Conservation (phyloP, 53 echinoderm and acorn worm genomes). For the Stichopus horrens region DNA sequence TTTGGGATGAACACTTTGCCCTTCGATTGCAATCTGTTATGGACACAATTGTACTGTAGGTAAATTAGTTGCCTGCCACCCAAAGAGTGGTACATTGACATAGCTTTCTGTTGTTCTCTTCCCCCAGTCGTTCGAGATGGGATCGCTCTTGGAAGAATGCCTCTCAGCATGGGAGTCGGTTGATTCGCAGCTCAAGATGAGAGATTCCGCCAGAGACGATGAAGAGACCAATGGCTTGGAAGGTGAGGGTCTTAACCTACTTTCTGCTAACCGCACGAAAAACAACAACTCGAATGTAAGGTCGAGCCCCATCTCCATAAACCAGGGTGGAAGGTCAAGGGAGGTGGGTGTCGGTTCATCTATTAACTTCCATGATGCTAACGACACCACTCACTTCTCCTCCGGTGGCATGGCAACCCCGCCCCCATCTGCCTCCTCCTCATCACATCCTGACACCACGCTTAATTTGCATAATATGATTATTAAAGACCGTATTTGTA, state of each 20-base stretch:
- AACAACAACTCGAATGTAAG: conserved; percentile 41
- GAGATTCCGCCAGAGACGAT: conserved; percentile 54
- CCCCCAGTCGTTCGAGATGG: conserved; percentile 90
- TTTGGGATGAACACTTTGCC: no score
- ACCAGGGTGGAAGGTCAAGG: conserved; percentile 48
- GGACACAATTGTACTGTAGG: no score
- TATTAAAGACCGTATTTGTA: conserved; percentile 82
- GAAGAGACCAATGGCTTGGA: conserved; percentile 53
- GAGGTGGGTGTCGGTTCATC: conserved; percentile 20
- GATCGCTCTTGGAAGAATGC: conserved; percentile 92
- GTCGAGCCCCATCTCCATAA: conserved; percentile 36
- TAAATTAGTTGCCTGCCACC: no score
- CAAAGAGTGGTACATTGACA: no score
- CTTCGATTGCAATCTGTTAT: no score
- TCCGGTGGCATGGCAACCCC: conserved; percentile 18
- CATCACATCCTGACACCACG: conserved; percentile 40
- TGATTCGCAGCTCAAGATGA: conserved; percentile 57
- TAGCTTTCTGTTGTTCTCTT: conserved; percentile 16
- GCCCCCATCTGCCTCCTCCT: conserved; percentile 10
- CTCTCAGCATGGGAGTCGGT: conserved; percentile 88
- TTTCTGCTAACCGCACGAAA: conserved; percentile 40
- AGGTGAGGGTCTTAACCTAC: conserved; percentile 44
- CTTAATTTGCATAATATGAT: conserved; percentile 70
- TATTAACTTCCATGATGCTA: conserved; percentile 40
- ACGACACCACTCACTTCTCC: conserved; percentile 27